phyloP scores from a whole-genome alignment of 1,140 invertebrate genomes.

The Gonatopus flavifemur region DNA sequence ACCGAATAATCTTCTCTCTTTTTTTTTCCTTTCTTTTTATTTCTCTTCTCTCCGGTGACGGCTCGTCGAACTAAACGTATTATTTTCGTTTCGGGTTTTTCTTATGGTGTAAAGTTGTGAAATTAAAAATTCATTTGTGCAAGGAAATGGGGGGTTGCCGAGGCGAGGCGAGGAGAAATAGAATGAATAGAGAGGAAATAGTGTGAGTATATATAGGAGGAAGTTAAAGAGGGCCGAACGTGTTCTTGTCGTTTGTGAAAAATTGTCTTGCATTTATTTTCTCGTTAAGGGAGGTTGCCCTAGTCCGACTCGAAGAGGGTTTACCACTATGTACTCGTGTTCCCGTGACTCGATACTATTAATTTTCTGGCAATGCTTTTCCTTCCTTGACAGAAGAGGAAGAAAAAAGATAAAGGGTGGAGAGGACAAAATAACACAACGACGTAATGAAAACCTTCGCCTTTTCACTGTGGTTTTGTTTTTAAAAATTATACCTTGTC shows the following conservation, averaged over 20 bases:
- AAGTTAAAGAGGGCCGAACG: neutral
- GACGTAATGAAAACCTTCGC: too few species aligned
- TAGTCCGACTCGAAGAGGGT: too few species aligned
- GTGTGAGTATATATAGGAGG: neutral
- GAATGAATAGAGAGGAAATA: neutral
- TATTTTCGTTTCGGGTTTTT: neutral
- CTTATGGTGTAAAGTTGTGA: too few species aligned
- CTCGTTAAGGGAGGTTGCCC: slow-evolving; percentile 30
- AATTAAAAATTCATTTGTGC: too few species aligned
- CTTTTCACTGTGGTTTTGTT: too few species aligned
- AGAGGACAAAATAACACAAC: too few species aligned
- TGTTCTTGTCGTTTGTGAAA: slow-evolving; percentile 20
- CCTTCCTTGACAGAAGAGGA: slow-evolving; percentile 4
- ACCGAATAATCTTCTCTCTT: too few species aligned
- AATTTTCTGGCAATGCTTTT: slow-evolving; percentile 20
- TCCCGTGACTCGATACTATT: slow-evolving; percentile 31
- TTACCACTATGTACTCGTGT: slow-evolving; percentile 15
- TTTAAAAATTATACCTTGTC: too few species aligned
- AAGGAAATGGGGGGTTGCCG: neutral
- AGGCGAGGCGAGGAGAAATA: neutral
- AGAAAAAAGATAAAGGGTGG: too few species aligned
- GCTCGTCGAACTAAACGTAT: neutral
- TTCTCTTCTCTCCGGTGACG: neutral
- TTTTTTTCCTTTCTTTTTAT: neutral
- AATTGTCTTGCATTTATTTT: slow-evolving; percentile 40